Percentiles rank a stretch among this genome's conserved stretches.
These are phyloP conservation scores for Neoscelio sp. DNA, from an alignment of 2,888 invertebrate genomes.

Conservation along the genomic window DNA sequence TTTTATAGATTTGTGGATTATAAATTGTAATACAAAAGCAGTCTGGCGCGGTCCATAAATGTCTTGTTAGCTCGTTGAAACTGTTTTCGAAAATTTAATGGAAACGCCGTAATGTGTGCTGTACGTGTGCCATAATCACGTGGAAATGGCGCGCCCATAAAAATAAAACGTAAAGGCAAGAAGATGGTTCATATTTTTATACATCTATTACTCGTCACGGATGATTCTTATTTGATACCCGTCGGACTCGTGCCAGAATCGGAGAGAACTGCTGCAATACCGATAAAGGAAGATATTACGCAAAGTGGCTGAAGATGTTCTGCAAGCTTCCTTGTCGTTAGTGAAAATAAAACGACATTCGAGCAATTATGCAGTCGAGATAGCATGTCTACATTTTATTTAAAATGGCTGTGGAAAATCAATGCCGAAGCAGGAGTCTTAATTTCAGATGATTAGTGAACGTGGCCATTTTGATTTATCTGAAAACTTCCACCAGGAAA, in stretches of 20 bases:
- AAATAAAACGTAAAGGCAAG: slow-evolving; percentile 33
- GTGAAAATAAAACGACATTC: slow-evolving; percentile 4
- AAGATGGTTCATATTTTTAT: slow-evolving; percentile 47
- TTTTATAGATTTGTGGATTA: slow-evolving; percentile 36
- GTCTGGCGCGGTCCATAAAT: slow-evolving; percentile 26
- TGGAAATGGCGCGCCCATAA: slow-evolving; percentile 39
- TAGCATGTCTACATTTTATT: no score
- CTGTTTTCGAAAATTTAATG: slow-evolving; percentile 43
- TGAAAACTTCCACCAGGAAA: no score
- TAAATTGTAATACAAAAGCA: slow-evolving; percentile 42
- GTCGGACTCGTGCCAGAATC: slow-evolving; percentile 46
- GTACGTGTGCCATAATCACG: slow-evolving; percentile 40
- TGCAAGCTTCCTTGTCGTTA: slow-evolving; percentile 12
- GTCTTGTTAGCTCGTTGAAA: slow-evolving; percentile 37
- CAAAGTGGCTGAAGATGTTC: slow-evolving; percentile 30
- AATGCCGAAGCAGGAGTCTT: no score
- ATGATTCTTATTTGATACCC: slow-evolving; percentile 50
- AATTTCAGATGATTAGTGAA: no score
- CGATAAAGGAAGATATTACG: slow-evolving; percentile 40
- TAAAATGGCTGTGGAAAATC: no score
- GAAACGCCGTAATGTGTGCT: slow-evolving; percentile 21
- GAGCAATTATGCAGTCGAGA: slow-evolving; percentile 2
- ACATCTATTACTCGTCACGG: slow-evolving; percentile 43
- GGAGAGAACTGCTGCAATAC: slow-evolving; percentile 30
- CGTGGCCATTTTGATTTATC: no score